Percentiles rank a stretch among this genome's conserved stretches.
These are phyloP conservation scores for Megastigmus dorsalis DNA, from an alignment of 2,888 invertebrate species.

Conservation along the genomic window DNA sequence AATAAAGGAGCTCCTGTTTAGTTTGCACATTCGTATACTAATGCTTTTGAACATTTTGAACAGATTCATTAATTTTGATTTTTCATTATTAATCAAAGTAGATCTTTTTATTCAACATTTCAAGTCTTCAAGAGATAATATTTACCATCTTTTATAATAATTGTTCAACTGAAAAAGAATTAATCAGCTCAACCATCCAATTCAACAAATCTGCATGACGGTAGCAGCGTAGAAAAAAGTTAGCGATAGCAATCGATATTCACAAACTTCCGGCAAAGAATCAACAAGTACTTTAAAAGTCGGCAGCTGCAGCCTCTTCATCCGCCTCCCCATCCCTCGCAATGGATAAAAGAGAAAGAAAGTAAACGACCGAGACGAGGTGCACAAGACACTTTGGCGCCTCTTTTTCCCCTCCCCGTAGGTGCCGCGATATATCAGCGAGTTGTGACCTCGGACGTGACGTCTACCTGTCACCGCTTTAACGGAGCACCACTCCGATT, in stretches of 20 bases:
- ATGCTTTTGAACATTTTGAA: too few relatives aligned
- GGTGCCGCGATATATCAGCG: slow-evolving; percentile 40
- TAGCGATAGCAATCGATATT: slow-evolving; percentile 4
- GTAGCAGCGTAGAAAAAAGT: too few relatives aligned
- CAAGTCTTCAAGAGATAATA: too few relatives aligned
- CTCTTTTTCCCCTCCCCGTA: neutral
- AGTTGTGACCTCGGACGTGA: slow-evolving; percentile 60
- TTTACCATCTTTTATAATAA: too few relatives aligned
- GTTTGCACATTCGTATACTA: too few relatives aligned
- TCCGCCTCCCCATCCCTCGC: neutral
- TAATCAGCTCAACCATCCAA: too few relatives aligned
- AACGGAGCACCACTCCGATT: slow-evolving; percentile 71
- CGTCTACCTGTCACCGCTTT: slow-evolving; percentile 69
- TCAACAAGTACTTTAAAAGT: slow-evolving; percentile 55
- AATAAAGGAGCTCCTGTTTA: too few relatives aligned
- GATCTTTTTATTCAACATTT: too few relatives aligned
- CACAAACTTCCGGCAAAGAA: slow-evolving; percentile 28
- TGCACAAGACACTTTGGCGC: slow-evolving; percentile 8
- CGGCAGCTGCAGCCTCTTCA: slow-evolving; percentile 28
- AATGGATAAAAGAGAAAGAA: neutral
- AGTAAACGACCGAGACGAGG: neutral
- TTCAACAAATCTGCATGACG: too few relatives aligned
- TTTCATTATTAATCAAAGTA: too few relatives aligned
- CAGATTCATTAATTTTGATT: too few relatives aligned
- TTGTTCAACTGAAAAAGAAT: too few relatives aligned